Conservation (phyloP, 2,113 vertebrate genomes). For the Anarrhichthys ocellatus region DNA sequence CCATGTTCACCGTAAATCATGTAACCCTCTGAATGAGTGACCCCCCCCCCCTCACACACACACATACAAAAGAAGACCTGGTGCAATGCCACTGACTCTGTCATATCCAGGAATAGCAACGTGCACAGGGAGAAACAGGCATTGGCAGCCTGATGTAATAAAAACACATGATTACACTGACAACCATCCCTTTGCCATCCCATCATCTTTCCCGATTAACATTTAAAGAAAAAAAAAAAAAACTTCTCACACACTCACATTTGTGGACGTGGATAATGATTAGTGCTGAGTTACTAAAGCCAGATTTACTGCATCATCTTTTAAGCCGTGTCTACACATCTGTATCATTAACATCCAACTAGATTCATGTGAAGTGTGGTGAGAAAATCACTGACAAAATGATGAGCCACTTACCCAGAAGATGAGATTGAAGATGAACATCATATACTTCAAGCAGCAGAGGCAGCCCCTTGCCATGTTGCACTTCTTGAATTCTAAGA, state of each 20-base stretch:
- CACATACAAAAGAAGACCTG: constrained; percentile 61
- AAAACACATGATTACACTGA: constrained; percentile 67
- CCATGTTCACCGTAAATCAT: constrained; percentile 51
- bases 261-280: neutral
- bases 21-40: constrained; percentile 38
- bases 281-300: neutral
- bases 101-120: constrained; percentile 79
- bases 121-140: constrained; percentile 54
- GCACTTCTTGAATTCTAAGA: constrained; percentile 99
- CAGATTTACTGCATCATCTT: neutral
- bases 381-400: constrained; percentile 2
- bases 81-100: constrained; percentile 61
- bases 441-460: constrained; percentile 99
- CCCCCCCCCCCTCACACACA: neutral
- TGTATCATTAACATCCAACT: neutral
- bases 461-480: constrained; percentile 99
- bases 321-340: neutral
- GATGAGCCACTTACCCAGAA: constrained; percentile 95
- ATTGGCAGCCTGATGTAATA: constrained; percentile 75
- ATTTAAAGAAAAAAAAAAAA: neutral
- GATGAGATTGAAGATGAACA: constrained; percentile 99
- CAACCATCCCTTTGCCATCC: constrained; percentile 43
- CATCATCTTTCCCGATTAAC: constrained; percentile 19
- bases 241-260: neutral
- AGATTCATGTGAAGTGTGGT: constrained; percentile 4